Evolutionary conservation across 2,797 vertebrate genomes (phyloP).

Genomic region (Mormyrops boulengeri): DNA sequence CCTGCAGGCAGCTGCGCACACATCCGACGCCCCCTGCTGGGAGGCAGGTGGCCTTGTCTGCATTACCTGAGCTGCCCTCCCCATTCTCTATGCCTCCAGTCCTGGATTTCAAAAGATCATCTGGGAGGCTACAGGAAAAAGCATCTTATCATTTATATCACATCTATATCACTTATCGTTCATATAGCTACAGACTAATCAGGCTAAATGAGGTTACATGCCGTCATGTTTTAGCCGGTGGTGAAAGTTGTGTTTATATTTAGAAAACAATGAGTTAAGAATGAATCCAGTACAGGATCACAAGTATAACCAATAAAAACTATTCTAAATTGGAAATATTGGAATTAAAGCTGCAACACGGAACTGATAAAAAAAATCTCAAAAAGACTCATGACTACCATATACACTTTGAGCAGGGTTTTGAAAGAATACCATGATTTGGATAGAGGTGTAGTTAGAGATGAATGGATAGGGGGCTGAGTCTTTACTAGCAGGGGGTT

Average conservation of each 20-base stretch:
- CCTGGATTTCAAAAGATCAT: not conserved
- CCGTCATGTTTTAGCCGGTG: not conserved
- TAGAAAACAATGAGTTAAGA: not conserved
- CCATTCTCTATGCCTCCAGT: not conserved
- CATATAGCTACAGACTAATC: not conserved
- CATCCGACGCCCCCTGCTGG: not conserved
- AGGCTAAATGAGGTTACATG: not conserved
- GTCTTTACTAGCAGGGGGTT: no score
- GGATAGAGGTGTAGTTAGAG: not conserved
- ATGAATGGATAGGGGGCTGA: no score
- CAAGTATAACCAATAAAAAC: not conserved
- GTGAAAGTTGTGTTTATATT: not conserved
- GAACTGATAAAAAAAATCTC: not conserved
- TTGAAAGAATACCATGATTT: not conserved
- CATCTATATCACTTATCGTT: no score
- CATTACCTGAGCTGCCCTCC: not conserved
- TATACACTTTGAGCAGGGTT: not conserved
- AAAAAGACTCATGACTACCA: not conserved
- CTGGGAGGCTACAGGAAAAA: not conserved
- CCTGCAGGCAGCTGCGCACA: not conserved
- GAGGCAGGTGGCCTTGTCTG: not conserved
- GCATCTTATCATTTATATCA: not conserved
- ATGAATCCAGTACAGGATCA: not conserved
- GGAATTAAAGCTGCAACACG: not conserved
- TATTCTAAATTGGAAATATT: not conserved